Percentiles rank a stretch among this genome's conserved stretches.
Conservation (phyloP, 1,140 invertebrate genomes). For the Drosophila quadrilineata region DNA sequence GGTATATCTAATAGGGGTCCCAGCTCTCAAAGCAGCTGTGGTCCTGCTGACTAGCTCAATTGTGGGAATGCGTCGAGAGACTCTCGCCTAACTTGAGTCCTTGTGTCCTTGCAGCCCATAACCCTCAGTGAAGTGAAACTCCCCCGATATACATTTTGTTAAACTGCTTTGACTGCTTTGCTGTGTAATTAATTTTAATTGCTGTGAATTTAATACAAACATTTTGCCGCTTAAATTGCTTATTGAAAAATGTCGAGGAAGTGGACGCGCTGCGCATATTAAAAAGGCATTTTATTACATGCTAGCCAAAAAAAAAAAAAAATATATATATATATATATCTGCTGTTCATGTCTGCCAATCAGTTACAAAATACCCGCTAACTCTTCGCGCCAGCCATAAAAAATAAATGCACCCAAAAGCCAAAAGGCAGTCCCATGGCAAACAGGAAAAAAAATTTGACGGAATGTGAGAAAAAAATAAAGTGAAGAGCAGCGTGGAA, state of each 20-base stretch:
- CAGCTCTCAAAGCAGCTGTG: constrained; percentile 1
- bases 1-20: constrained; percentile 3
- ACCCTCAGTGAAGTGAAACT: too few relatives aligned
- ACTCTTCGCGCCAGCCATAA: constrained; percentile 32
- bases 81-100: too few relatives aligned
- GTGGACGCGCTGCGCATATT: constrained; percentile 48
- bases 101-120: too few relatives aligned
- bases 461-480: constrained; percentile 24
- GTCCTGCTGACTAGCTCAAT: constrained; percentile 1
- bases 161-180: not conserved
- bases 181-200: constrained; percentile 18
- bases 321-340: constrained; percentile 5
- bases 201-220: constrained; percentile 22
- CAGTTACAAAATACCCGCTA: constrained; percentile 20
- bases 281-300: constrained; percentile 53
- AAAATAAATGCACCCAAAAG: constrained; percentile 48
- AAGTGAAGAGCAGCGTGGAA: constrained; percentile 23
- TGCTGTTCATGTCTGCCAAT: constrained; percentile 15
- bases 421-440: too few relatives aligned
- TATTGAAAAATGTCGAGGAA: constrained; percentile 56
- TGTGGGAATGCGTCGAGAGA: not conserved
- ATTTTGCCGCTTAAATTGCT: constrained; percentile 27
- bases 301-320: too few relatives aligned
- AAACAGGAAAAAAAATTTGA: too few relatives aligned
- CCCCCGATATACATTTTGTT: too few relatives aligned